These are phyloP conservation scores for Brachyalestes nurse DNA, from an alignment of 2,797 vertebrate genomes.

Conservation along the genomic window DNA sequence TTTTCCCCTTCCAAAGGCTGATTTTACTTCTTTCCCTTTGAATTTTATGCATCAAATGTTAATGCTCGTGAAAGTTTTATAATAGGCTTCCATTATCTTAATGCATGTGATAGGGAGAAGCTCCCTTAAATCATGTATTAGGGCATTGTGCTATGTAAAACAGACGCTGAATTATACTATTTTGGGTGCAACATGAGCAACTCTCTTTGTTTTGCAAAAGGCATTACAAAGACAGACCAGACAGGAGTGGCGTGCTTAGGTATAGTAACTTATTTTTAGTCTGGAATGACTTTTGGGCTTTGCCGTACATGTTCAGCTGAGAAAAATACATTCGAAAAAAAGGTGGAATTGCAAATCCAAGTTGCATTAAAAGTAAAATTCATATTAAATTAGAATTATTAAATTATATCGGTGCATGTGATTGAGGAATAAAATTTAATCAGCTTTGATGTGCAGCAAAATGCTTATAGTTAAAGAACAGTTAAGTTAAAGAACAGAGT, in stretches of 20 bases:
- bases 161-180: constrained; percentile 69
- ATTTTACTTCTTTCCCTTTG: constrained; percentile 68
- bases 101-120: constrained; percentile 75
- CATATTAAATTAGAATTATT: background rate
- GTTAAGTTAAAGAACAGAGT: too few relatives aligned
- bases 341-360: background rate
- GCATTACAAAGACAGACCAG: constrained; percentile 3
- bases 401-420: background rate
- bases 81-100: constrained; percentile 77
- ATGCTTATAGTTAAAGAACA: too few relatives aligned
- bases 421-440: too few relatives aligned
- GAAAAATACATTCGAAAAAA: background rate
- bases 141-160: constrained; percentile 77
- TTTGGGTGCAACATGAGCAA: constrained; percentile 59
- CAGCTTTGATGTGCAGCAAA: too few relatives aligned
- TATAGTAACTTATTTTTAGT: constrained; percentile 11
- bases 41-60: constrained; percentile 81
- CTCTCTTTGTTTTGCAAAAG: constrained; percentile 63
- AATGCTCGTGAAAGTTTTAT: constrained; percentile 82
- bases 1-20: constrained; percentile 58
- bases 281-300: background rate
- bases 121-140: constrained; percentile 80
- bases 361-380: background rate
- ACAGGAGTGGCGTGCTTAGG: background rate
- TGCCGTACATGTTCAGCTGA: background rate